Evolutionary conservation across 2,113 vertebrate species (phyloP).

Genomic region (Columba janthina): DNA sequence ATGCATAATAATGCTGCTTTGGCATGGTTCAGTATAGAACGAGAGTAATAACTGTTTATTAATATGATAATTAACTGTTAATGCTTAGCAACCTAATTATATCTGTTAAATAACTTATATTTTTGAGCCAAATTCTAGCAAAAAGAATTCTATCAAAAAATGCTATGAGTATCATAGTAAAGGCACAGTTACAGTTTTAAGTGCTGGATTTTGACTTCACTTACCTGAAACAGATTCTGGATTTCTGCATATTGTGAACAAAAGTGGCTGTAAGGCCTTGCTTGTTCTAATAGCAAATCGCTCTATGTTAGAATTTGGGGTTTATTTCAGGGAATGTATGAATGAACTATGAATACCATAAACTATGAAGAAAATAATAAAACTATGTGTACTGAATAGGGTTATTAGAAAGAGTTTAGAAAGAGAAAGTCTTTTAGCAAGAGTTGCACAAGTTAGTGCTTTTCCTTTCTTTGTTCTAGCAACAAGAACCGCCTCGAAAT

Average conservation of each 20-base stretch:
- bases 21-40: conserved; percentile 54
- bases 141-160: conserved; percentile 71
- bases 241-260: conserved; percentile 41
- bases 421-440: not conserved
- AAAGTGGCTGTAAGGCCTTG: conserved; percentile 3
- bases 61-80: conserved; percentile 84
- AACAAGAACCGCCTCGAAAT: not conserved
- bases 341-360: not conserved
- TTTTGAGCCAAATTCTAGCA: conserved; percentile 66
- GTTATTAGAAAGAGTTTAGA: not conserved
- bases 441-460: not conserved
- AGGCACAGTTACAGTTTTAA: conserved; percentile 24
- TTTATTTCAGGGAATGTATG: not conserved
- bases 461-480: not conserved
- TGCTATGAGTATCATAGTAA: conserved; percentile 65
- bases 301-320: not conserved
- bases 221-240: conserved; percentile 52
- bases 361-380: not conserved
- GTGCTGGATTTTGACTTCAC: conserved; percentile 41
- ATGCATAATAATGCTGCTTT: conserved; percentile 74
- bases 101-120: conserved; percentile 78
- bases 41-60: conserved; percentile 81
- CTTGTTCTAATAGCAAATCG: conserved; percentile 6
- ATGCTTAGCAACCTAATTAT: conserved; percentile 77
- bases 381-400: not conserved